Percentiles rank a stretch among this genome's conserved stretches.
Evolutionary conservation across 1,140 invertebrate genomes (phyloP).

Genomic region (Philopotamus ludificatus): DNA sequence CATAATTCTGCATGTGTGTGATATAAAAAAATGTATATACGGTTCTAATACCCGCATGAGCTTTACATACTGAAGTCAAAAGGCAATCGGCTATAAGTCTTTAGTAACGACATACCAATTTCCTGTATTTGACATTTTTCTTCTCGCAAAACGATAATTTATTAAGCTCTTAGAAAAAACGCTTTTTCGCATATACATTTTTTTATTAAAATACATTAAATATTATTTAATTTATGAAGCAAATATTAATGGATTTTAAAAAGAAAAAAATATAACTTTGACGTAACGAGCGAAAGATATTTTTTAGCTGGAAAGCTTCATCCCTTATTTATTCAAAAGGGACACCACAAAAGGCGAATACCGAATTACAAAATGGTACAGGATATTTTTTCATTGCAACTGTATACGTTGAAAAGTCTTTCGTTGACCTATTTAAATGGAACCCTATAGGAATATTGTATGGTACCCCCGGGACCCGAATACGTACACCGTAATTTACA

Average conservation of each 20-base stretch:
- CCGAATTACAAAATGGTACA: constrained; percentile 23
- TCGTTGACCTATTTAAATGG: constrained; percentile 33
- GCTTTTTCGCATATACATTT: no score
- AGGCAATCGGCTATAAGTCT: constrained; percentile 9
- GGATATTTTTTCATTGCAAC: constrained; percentile 16
- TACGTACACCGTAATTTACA: constrained; percentile 13
- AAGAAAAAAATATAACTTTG: neutral
- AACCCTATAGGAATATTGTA: constrained; percentile 16
- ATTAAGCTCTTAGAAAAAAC: constrained; percentile 18
- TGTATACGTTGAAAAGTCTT: constrained; percentile 14
- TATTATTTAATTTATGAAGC: neutral
- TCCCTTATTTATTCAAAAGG: constrained; percentile 31
- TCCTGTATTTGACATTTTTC: constrained; percentile 20
- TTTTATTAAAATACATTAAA: neutral
- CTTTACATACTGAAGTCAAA: constrained; percentile 14
- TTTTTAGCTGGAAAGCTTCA: constrained; percentile 9
- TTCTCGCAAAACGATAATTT: constrained; percentile 12
- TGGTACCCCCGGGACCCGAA: constrained; percentile 3
- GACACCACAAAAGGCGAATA: constrained; percentile 29
- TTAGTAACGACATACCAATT: constrained; percentile 4
- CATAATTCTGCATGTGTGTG: no score
- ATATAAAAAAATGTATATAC: no score
- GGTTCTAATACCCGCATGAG: neutral
- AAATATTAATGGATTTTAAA: neutral
- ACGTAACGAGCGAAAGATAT: neutral